Percentiles rank a stretch among this genome's conserved stretches.
Evolutionary conservation across 2,797 vertebrate species (phyloP).

Genomic region (Zalophus californianus): DNA sequence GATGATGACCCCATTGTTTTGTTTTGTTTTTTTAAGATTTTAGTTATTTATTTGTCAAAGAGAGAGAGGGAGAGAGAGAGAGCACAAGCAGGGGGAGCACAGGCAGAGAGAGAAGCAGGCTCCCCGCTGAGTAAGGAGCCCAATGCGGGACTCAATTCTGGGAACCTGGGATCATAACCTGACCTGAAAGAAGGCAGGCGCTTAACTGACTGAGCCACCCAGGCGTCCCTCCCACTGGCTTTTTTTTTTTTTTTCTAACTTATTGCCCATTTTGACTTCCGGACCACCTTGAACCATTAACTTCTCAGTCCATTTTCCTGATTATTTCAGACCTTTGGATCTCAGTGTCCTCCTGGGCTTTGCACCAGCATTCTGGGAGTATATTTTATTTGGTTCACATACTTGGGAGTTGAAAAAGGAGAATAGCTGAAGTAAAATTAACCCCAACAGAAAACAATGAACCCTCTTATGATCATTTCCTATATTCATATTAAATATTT

Average conservation of each 20-base stretch:
- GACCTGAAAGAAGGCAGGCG: fast-evolving
- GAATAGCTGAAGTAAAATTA: neutral
- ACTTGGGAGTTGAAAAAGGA: neutral
- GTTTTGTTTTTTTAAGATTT: neutral
- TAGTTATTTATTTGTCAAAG: neutral
- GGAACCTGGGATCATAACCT: neutral
- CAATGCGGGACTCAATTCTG: neutral
- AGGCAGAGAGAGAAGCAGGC: neutral
- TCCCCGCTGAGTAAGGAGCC: neutral
- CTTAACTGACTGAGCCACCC: neutral
- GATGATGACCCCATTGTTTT: neutral
- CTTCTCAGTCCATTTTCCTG: neutral
- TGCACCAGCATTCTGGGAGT: neutral
- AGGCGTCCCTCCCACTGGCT: neutral
- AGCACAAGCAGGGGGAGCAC: neutral
- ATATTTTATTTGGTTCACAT: neutral
- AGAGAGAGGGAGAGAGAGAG: neutral
- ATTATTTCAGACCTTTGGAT: neutral
- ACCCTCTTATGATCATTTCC: neutral
- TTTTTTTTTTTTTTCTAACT: neutral
- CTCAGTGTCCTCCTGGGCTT: neutral
- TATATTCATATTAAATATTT: neutral
- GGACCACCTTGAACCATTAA: neutral
- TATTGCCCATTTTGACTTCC: neutral
- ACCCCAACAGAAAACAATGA: neutral